Base-by-base conservation (phyloP, 1,140 invertebrate genomes). In the Megathymus violae region DNA sequence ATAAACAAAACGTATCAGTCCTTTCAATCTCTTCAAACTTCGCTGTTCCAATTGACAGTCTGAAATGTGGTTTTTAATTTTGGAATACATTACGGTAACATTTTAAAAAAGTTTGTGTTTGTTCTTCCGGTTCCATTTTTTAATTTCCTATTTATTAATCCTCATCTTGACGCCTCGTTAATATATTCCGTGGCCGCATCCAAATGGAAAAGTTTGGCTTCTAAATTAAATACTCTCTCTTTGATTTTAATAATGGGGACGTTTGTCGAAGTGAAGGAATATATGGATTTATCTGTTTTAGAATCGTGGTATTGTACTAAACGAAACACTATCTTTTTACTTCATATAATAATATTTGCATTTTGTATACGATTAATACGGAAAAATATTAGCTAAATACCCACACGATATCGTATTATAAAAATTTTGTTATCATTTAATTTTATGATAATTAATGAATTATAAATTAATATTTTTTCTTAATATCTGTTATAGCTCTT, bases 101-200 rank as follows among this genome's bases (percentile, higher is more conserved):
- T 82, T 85, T 82, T 73, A 80, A 82, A n/a, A n/a, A 85, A 84
- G 54, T 84, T 79, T 73, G 66, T 67, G 71, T 80, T 74, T 70
- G 73, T 68, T 67, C 52, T 59, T 70, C 64, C 50, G 54, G 62
- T 71, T 72, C 41, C 50, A 52, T 67, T 75, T 80, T 78, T 74
- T 64, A 77, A 68, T 73, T 81, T 71, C 50, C 66, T 71, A 75
- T 85, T 85, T 79, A 78, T 78, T 83, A 84, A 81, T 79, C 76
- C 74, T 52, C 63, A 69, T 69, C 69, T 76, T 75, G 71, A 72
- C 74, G 77, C 47, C 48, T 54, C 41, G 64, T 63, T 85, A 78
- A 81, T 80, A 76, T 78, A 82, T 82, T 78, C 78, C 19, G 56
- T 61, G 64, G 64, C 67, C 60, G 71, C 41, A 47, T 48, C 52